phyloP scores from a whole-genome alignment of 2,113 vertebrate species.

The Dipodomys spectabilis region DNA sequence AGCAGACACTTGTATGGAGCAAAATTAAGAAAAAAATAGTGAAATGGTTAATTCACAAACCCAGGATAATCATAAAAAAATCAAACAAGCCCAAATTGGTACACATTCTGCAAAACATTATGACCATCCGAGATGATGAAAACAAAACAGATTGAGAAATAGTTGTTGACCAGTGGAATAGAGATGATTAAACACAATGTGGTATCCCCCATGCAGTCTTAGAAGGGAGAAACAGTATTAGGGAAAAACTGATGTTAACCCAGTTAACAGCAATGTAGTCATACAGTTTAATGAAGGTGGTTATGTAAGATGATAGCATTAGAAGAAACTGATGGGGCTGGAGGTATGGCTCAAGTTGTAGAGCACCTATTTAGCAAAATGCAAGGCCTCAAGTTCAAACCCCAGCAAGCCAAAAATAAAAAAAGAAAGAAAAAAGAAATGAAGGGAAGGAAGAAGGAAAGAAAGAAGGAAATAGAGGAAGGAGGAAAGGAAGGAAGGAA shows the following conservation, averaged over 20 bases:
- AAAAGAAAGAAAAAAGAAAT: too few species aligned
- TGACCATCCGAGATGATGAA: not conserved
- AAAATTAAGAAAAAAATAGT: not conserved
- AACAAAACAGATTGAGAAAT: not conserved
- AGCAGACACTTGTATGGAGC: not conserved
- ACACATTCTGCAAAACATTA: not conserved
- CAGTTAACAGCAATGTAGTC: not conserved
- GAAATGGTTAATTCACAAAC: not conserved
- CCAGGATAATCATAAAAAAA: not conserved
- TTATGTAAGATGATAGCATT: not conserved
- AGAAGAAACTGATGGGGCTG: not conserved
- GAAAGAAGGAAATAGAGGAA: too few species aligned
- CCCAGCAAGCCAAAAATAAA: too few species aligned
- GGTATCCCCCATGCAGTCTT: not conserved
- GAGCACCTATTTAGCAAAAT: too few species aligned
- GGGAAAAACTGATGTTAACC: not conserved
- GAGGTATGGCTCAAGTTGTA: too few species aligned
- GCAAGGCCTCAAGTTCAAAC: too few species aligned
- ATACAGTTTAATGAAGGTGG: constrained; percentile 11
- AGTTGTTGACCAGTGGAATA: not conserved
- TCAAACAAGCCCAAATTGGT: not conserved
- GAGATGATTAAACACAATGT: not conserved
- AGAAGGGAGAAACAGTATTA: not conserved
- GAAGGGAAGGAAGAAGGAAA: too few species aligned
- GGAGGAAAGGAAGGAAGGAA: too few species aligned